Conservation (phyloP, 92 coral and sea anemone genomes). For the Bergia sp. region DNA sequence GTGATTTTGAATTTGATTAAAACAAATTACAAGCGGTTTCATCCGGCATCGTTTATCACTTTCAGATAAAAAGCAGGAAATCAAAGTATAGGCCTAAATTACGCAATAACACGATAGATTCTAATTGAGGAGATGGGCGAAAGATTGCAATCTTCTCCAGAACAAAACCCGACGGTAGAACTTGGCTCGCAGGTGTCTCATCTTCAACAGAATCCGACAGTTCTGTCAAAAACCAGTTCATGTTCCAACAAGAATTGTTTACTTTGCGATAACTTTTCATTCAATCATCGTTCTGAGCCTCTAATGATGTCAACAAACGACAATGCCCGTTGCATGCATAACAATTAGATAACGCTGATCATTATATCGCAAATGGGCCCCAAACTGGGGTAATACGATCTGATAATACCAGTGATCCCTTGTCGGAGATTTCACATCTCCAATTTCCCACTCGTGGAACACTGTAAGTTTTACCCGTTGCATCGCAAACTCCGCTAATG, state of each 20-base stretch:
- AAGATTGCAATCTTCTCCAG: neutral
- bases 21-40: neutral
- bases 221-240: slow-evolving; percentile 18
- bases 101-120: slow-evolving; percentile 1
- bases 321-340: slow-evolving; percentile 36
- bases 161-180: neutral
- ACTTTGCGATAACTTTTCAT: slow-evolving; percentile 31
- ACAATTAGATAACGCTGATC: slow-evolving; percentile 27
- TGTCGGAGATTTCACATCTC: neutral
- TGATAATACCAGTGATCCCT: neutral
- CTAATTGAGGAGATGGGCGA: neutral
- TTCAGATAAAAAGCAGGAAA: slow-evolving; percentile 24
- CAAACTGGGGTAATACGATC: neutral
- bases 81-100: slow-evolving; percentile 3
- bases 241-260: neutral
- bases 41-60: slow-evolving; percentile 26
- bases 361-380: slow-evolving; percentile 26
- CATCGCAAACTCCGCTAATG: neutral
- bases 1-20: slow-evolving; percentile 11
- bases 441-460: neutral
- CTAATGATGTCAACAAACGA: slow-evolving; percentile 32
- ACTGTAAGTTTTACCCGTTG: neutral
- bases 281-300: slow-evolving; percentile 20
- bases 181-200: neutral
- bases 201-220: slow-evolving; percentile 25